These are phyloP conservation scores for Apomyelois bistriatella DNA, from an alignment of 2,888 invertebrate genomes.

Conservation along the genomic window DNA sequence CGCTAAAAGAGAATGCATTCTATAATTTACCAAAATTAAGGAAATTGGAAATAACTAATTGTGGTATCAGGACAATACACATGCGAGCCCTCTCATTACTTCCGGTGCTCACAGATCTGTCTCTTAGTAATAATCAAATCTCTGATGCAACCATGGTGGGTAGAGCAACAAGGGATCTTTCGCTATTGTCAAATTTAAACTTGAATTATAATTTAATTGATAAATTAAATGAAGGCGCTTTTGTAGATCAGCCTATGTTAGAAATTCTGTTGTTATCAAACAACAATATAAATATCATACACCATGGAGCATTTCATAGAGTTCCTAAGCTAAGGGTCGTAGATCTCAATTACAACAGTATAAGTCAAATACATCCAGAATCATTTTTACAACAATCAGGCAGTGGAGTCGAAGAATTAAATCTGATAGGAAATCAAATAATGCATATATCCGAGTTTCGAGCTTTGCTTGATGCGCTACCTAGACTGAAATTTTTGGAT, in stretches of 20 bases:
- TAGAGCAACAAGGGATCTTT: constrained; percentile 86
- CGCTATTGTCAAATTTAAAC: constrained; percentile 84
- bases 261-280: constrained; percentile 84
- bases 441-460: constrained; percentile 86
- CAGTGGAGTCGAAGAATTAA: constrained; percentile 88
- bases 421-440: constrained; percentile 87
- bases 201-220: constrained; percentile 86
- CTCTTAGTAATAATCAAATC: constrained; percentile 86
- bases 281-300: constrained; percentile 87
- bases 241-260: constrained; percentile 87
- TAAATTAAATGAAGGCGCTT: constrained; percentile 86
- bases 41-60: constrained; percentile 86
- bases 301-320: constrained; percentile 89
- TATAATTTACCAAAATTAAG: constrained; percentile 84
- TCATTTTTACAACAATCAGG: constrained; percentile 88
- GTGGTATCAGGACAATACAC: constrained; percentile 88
- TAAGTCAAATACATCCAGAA: constrained; percentile 89
- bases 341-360: constrained; percentile 87
- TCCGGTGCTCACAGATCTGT: constrained; percentile 85
- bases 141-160: constrained; percentile 91
- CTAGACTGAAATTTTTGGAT: constrained; percentile 88
- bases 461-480: constrained; percentile 87
- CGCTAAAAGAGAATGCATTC: constrained; percentile 86
- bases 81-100: constrained; percentile 86
- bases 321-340: constrained; percentile 86